A percentile compares a stretch with the other conserved stretches of the same genome.
Conservation (phyloP, 2,888 invertebrate species). For the Parnassius smintheus region DNA sequence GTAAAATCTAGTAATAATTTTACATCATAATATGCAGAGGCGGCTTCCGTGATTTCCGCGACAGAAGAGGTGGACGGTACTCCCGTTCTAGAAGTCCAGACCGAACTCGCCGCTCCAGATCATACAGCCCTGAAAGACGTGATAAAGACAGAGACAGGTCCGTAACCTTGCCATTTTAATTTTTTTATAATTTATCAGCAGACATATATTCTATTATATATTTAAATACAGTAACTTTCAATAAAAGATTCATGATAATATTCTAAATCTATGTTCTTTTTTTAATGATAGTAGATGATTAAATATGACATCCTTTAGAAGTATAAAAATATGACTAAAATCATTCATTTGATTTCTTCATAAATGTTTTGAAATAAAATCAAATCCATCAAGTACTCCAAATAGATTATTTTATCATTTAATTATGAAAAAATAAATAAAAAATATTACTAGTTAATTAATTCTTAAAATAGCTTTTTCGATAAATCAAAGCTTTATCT, state of each 20-base stretch:
- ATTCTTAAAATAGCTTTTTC: too few species aligned
- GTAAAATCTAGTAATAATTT: too few species aligned
- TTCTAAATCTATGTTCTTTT: too few species aligned
- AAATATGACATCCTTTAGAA: too few species aligned
- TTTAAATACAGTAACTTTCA: too few species aligned
- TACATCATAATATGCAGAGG: constrained; percentile 39
- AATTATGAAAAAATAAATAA: not conserved
- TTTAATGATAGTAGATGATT: too few species aligned
- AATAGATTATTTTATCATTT: not conserved
- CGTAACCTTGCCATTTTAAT: constrained; percentile 17
- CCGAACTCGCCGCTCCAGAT: constrained; percentile 67
- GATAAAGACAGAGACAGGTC: constrained; percentile 78
- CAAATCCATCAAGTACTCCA: not conserved
- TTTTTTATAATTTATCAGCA: not conserved
- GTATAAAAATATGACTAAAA: too few species aligned
- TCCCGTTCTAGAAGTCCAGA: constrained; percentile 82
- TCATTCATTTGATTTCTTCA: not conserved
- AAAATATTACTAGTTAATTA: not conserved
- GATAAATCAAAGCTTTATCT: too few species aligned
- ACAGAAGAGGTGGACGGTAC: constrained; percentile 80
- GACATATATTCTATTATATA: too few species aligned
- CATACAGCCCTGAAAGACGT: constrained; percentile 72
- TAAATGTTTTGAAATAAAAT: not conserved
- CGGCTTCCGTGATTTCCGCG: constrained; percentile 85
- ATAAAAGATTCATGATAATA: too few species aligned